Evolutionary conservation across 1,140 invertebrate genomes (phyloP), one percentile per base, ranked within the genome.

Genomic region (Notospermus geniculatus): DNA sequence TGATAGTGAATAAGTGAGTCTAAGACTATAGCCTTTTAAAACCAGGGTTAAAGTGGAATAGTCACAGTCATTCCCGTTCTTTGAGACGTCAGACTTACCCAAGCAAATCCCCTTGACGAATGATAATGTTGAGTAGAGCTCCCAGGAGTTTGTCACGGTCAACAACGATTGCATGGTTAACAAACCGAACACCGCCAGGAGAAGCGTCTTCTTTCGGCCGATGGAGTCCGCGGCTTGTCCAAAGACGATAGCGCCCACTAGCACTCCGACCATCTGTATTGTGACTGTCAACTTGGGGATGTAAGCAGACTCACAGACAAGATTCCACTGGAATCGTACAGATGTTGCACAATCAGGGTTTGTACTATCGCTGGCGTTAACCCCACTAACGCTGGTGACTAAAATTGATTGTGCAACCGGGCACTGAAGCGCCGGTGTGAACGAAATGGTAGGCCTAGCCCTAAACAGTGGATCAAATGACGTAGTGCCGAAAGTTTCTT

Each of bases 171-270:
- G 65, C 9, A 72, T 41, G 22, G 65, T 55, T 9, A 76, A 53
- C 11, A 76, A 59, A 25, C 71, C 27, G 5, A 56, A 19, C 59
- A 71, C 73, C 13, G 64, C 62, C 2, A 65, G 11, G 43, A 67
- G 72, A 5, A 76, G 59, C 13, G 71, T 45, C 52, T 70, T 71
- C 54, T 64, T 68, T 15, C 74, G 57, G 22, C 74, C 74, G 62
- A 72, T 70, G 1, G 67, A 54, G 57, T 76, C 74, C 1, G 70
- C 72, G 30, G 74, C 39, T 46, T 74, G 73, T 32, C 74, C 74
- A 39, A 68, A 68, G 15, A 72, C 54, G 9, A 71, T 19, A 41
- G 72, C 73, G 1, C 74, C 74, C 30, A 73, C 22, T 2, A 73
- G 59, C 1, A 76, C 66, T 7, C 74, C 74, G 32, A 58, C 58